phyloP scores from a whole-genome alignment of 2,797 vertebrate species.

The Hippopotamyrus pictus region DNA sequence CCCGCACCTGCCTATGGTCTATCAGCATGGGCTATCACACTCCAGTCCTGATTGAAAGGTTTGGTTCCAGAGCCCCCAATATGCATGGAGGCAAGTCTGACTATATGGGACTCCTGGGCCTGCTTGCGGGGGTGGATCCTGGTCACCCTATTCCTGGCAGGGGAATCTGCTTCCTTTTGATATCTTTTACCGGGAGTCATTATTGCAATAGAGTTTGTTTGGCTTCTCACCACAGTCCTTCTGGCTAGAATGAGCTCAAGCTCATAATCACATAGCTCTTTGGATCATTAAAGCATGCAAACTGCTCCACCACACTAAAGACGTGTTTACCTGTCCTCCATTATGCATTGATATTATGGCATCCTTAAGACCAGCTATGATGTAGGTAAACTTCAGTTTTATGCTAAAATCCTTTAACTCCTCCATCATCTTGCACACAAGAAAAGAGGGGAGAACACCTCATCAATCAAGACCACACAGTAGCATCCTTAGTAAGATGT shows the following conservation, averaged over 20 bases:
- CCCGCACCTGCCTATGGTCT: not conserved
- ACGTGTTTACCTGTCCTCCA: not conserved
- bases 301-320: not conserved
- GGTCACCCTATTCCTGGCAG: not conserved
- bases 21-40: not conserved
- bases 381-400: not conserved
- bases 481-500: not conserved
- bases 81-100: not conserved
- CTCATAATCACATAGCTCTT: not conserved
- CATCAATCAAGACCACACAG: not conserved
- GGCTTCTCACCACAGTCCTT: not conserved
- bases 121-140: not conserved
- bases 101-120: not conserved
- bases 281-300: not conserved
- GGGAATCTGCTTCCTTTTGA: not conserved
- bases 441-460: not conserved
- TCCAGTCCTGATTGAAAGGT: not conserved
- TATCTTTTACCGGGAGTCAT: not conserved
- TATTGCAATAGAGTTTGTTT: not conserved
- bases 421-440: not conserved
- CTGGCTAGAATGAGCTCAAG: not conserved
- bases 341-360: not conserved
- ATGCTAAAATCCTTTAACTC: not conserved
- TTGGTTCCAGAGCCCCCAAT: not conserved
- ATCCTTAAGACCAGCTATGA: not conserved